A percentile compares a stretch with the other conserved stretches of the same genome.
Conservation (phyloP, 2,797 vertebrate genomes). For the Macropodus opercularis region DNA sequence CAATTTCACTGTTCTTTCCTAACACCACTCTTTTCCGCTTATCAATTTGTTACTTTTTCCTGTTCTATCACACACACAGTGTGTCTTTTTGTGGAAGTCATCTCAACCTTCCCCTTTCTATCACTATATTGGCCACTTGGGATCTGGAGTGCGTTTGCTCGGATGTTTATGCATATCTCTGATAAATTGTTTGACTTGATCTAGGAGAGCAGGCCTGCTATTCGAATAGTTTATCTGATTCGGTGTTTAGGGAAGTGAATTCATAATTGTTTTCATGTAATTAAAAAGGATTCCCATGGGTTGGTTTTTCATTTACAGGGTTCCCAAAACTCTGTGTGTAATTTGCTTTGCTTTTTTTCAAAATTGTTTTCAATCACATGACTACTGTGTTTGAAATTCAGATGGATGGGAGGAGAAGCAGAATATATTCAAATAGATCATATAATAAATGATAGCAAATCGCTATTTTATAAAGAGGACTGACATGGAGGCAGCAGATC, state of each 20-base stretch:
- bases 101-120: slow-evolving; percentile 23
- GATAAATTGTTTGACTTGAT: slow-evolving; percentile 66
- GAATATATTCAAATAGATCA: too few species aligned
- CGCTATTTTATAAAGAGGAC: too few species aligned
- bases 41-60: slow-evolving; percentile 37
- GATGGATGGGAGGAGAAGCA: too few species aligned
- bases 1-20: slow-evolving; percentile 39
- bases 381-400: too few species aligned
- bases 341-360: slow-evolving; percentile 23
- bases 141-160: slow-evolving; percentile 47
- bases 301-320: slow-evolving; percentile 43
- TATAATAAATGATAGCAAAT: too few species aligned
- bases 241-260: slow-evolving; percentile 41
- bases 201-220: slow-evolving; percentile 47
- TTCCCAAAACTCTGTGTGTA: slow-evolving; percentile 28
- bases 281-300: slow-evolving; percentile 57
- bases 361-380: too few species aligned
- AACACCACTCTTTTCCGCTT: slow-evolving; percentile 30
- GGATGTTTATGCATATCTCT: slow-evolving; percentile 61
- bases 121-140: slow-evolving; percentile 37
- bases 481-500: too few species aligned
- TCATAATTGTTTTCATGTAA: slow-evolving; percentile 64
- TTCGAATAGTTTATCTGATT: slow-evolving; percentile 63
- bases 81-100: slow-evolving; percentile 30
- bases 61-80: slow-evolving; percentile 3